Evolutionary conservation across 1,140 invertebrate species (phyloP).

Genomic region (Bombus fervidus): DNA sequence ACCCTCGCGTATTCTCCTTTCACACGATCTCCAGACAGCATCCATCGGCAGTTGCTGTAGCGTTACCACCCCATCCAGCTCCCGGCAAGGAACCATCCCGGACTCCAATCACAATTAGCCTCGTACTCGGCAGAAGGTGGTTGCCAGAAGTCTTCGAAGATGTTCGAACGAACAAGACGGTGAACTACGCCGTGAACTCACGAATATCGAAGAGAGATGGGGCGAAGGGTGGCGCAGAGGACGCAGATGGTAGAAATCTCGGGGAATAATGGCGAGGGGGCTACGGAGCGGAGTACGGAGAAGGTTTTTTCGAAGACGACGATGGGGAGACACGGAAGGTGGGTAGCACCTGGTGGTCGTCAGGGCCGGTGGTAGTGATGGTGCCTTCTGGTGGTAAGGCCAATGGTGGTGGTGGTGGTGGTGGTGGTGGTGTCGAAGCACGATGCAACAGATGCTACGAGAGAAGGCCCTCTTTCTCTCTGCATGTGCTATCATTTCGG

Average conservation of each 20-base stretch:
- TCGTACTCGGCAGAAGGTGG: slow-evolving; percentile 55
- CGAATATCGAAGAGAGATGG: slow-evolving; percentile 24
- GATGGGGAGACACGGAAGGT: slow-evolving; percentile 74
- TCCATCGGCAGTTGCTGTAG: slow-evolving; percentile 12
- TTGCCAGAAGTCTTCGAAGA: slow-evolving; percentile 15
- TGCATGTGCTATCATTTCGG: slow-evolving; percentile 69
- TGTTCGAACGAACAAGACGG: slow-evolving; percentile 1
- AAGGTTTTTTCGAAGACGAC: slow-evolving; percentile 71
- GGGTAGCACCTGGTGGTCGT: slow-evolving; percentile 79
- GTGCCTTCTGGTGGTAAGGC: slow-evolving; percentile 66
- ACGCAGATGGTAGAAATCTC: slow-evolving; percentile 82
- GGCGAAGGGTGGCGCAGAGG: slow-evolving; percentile 57
- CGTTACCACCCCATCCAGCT: neutral
- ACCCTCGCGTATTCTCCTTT: too few relatives aligned
- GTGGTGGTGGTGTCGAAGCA: slow-evolving; percentile 54
- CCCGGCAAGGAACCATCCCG: slow-evolving; percentile 37
- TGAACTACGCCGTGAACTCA: neutral
- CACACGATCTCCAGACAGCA: neutral
- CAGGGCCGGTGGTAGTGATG: slow-evolving; percentile 68
- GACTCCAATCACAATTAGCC: slow-evolving; percentile 27
- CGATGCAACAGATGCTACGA: slow-evolving; percentile 76
- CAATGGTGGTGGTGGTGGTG: slow-evolving; percentile 65
- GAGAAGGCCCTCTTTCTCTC: slow-evolving; percentile 58
- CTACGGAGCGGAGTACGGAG: slow-evolving; percentile 21
- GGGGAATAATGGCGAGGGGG: slow-evolving; percentile 69